phyloP scores from a whole-genome alignment of 1,140 invertebrate species.

The Copidosoma floridanum region DNA sequence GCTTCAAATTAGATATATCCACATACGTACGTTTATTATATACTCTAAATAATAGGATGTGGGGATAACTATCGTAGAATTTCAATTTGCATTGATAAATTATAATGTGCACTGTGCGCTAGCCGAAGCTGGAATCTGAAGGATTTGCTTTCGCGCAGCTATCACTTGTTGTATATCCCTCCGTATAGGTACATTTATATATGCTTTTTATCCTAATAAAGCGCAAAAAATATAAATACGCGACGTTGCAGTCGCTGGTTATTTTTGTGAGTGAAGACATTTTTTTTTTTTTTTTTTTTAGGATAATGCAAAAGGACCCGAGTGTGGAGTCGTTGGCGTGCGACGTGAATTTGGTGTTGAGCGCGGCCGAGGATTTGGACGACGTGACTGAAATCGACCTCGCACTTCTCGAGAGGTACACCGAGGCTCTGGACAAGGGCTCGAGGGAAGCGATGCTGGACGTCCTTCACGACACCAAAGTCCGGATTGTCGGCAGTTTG shows the following conservation, averaged over 20 bases:
- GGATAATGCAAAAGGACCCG: constrained; percentile 3
- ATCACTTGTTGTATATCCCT: too few relatives aligned
- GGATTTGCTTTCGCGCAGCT: too few relatives aligned
- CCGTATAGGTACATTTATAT: background rate
- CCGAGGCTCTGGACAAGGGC: constrained; percentile 25
- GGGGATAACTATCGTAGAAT: background rate
- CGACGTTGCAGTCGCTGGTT: too few relatives aligned
- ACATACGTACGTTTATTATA: too few relatives aligned
- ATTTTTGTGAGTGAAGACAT: too few relatives aligned
- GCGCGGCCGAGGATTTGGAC: constrained; percentile 30
- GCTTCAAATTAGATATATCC: constrained; percentile 6
- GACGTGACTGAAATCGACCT: constrained; percentile 36
- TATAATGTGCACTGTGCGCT: too few relatives aligned
- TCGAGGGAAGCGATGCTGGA: constrained; percentile 29
- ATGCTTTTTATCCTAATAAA: constrained; percentile 1
- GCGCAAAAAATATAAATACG: too few relatives aligned
- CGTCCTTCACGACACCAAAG: constrained; percentile 32
- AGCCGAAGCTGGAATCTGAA: too few relatives aligned
- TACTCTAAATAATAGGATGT: constrained; percentile 11
- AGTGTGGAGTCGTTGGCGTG: constrained; percentile 27
- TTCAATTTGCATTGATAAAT: too few relatives aligned
- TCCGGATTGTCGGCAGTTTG: constrained; percentile 29
- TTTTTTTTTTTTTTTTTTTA: too few relatives aligned
- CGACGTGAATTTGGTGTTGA: constrained; percentile 20
- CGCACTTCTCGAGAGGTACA: constrained; percentile 29